These are phyloP conservation scores for Graphium colonna DNA, from an alignment of 2,888 invertebrate species.

Conservation along the genomic window DNA sequence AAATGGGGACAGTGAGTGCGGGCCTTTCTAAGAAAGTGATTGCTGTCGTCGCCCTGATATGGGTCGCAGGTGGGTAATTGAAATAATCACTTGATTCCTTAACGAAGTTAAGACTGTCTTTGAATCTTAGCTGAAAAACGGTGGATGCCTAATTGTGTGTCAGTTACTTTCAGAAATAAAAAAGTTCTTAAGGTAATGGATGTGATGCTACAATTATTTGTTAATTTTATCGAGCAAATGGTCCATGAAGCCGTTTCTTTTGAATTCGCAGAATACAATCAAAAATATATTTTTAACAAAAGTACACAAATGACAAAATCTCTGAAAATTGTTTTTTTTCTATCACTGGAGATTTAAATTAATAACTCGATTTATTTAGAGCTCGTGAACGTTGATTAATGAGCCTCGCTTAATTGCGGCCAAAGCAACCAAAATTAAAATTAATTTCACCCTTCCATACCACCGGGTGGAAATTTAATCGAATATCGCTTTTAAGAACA, in stretches of 20 bases:
- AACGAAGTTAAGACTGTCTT: too few relatives aligned
- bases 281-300: not conserved
- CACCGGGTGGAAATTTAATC: slow-evolving; percentile 22
- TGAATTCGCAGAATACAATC: too few relatives aligned
- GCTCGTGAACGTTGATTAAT: slow-evolving; percentile 22
- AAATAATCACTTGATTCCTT: not conserved
- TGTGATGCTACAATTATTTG: too few relatives aligned
- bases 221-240: too few relatives aligned
- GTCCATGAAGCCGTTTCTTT: too few relatives aligned
- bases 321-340: not conserved
- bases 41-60: slow-evolving; percentile 48
- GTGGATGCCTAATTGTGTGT: too few relatives aligned
- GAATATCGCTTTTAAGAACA: slow-evolving; percentile 20
- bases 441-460: slow-evolving; percentile 26
- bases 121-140: too few relatives aligned
- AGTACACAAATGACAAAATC: not conserved
- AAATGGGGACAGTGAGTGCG: slow-evolving; percentile 52
- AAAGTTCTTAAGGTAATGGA: too few relatives aligned
- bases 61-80: slow-evolving; percentile 59
- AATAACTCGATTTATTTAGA: slow-evolving; percentile 18
- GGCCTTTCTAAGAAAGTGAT: slow-evolving; percentile 39
- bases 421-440: slow-evolving; percentile 26
- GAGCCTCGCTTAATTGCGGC: slow-evolving; percentile 23
- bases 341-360: slow-evolving; percentile 8
- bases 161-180: not conserved